Evolutionary conservation across 2,797 vertebrate species (phyloP).

Genomic region (Xerus rutilus): DNA sequence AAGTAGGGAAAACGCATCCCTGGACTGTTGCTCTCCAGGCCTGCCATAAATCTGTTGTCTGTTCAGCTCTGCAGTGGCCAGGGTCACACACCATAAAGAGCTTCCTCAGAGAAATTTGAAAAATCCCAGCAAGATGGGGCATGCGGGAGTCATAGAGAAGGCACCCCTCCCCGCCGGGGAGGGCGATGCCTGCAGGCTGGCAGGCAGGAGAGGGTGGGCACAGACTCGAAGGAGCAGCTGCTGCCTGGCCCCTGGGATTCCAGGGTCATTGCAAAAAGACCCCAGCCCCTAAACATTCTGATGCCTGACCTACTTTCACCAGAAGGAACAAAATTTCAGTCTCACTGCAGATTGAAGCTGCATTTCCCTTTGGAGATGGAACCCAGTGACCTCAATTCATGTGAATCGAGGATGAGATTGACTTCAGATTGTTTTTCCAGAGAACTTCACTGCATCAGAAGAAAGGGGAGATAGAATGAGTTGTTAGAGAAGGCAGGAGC

Average conservation of each 20-base stretch:
- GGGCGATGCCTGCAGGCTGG: neutral
- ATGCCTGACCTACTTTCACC: conserved; percentile 53
- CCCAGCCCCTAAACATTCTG: neutral
- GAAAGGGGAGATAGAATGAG: neutral
- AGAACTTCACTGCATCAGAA: neutral
- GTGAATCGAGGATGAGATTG: neutral
- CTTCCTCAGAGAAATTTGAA: conserved; percentile 73
- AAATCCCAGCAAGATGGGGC: conserved; percentile 70
- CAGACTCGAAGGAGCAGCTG: neutral
- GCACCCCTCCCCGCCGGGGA: neutral
- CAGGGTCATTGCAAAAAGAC: neutral
- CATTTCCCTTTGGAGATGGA: conserved; percentile 57
- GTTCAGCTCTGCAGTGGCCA: conserved; percentile 39
- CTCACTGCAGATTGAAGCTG: neutral
- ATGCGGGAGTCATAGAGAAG: conserved; percentile 4
- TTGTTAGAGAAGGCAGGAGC: neutral
- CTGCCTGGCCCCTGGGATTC: neutral
- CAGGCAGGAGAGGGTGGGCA: rapidly evolving
- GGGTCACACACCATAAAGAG: conserved; percentile 73
- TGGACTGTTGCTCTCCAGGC: conserved; percentile 57
- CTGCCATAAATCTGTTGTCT: conserved; percentile 80
- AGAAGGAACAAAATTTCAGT: neutral
- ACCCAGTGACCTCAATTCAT: conserved; percentile 73
- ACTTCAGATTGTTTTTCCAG: conserved; percentile 40
- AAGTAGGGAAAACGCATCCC: conserved; percentile 43